Evolutionary conservation across 2,113 vertebrate species (phyloP), one percentile per base, ranked within the genome.

Genomic region (Enhydra lutris): DNA sequence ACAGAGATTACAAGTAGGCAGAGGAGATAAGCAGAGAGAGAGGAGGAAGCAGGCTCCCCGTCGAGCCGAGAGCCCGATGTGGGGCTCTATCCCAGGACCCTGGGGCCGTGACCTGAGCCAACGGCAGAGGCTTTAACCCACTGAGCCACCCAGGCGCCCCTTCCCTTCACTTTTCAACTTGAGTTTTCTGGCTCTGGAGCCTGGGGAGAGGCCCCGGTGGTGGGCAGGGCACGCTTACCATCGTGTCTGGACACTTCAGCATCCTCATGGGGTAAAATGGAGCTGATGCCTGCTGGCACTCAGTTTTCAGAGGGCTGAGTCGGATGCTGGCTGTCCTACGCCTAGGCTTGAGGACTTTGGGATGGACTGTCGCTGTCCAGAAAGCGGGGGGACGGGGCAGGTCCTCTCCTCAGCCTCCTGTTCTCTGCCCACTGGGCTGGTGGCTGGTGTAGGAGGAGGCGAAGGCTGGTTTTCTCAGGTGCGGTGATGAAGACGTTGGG

Each of bases 251-350:
- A 21, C 45, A 13, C 18, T 67, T 83, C 1, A 5, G 91, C 2
- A 1, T 29, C n/a, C 67, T 76, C 0, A 0, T 47, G 1, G 15
- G 14, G 50, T 15, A 17, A 52, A 17, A 52, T 4, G 9, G 31
- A 20, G 26, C 29, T 1, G 6, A 29, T 10, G 11, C 34, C 65
- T 20, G 29, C 4, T 3, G 47, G 23, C 45, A 8, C 24, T 21
- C 15, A 7, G 31, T 59, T 73, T 24, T 45, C 17, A 24, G 94
- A 18, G n/a, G 36, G 55, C 11, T 9, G 3, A 15, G 13, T 36
- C 21, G 31, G 23, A 21, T 34, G 1, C 23, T 2, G 31, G 74
- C 50, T 39, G 31, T 45, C 1, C 4, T 2, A 29, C 0, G 2
- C 65, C 21, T 21, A 5, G 39, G 5, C 9, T 0, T 13, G 36